These are phyloP conservation scores for Eulemur macaco DNA, from an alignment of 2,113 vertebrate genomes.

Conservation along the genomic window DNA sequence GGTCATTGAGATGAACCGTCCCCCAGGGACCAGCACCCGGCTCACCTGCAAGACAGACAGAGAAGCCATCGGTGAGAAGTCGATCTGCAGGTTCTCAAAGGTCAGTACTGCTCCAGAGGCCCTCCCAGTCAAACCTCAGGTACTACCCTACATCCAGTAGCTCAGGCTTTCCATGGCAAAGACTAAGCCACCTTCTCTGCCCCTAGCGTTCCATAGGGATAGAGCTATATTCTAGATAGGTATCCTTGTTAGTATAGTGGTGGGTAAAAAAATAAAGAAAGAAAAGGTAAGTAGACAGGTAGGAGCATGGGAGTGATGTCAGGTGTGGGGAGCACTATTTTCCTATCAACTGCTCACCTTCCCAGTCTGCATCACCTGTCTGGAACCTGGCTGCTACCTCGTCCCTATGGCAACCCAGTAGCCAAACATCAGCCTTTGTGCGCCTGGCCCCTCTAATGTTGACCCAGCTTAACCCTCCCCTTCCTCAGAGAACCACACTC, in stretches of 20 bases:
- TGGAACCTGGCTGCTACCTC: background rate
- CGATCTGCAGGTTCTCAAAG: background rate
- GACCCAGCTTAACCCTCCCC: background rate
- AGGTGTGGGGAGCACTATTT: background rate
- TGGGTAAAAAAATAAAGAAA: no score
- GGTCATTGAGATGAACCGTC: slow-evolving; percentile 93
- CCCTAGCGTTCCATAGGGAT: background rate
- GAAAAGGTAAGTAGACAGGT: background rate
- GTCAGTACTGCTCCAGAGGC: slow-evolving; percentile 38
- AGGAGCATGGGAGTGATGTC: background rate
- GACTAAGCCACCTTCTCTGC: background rate
- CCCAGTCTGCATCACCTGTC: background rate
- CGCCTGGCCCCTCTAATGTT: background rate
- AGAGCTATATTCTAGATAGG: background rate
- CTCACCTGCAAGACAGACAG: slow-evolving; percentile 86
- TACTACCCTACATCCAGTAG: background rate
- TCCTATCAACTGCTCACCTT: slow-evolving; percentile 12
- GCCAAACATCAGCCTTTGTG: background rate
- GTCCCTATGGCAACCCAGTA: slow-evolving; percentile 1
- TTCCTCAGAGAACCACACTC: background rate
- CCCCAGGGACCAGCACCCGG: slow-evolving; percentile 89
- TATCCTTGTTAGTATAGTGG: no score
- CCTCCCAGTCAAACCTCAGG: background rate
- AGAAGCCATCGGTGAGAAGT: background rate
- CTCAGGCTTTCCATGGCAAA: background rate